Base-by-base conservation (phyloP, 2,797 vertebrate species). In the Myotis findleyi region DNA sequence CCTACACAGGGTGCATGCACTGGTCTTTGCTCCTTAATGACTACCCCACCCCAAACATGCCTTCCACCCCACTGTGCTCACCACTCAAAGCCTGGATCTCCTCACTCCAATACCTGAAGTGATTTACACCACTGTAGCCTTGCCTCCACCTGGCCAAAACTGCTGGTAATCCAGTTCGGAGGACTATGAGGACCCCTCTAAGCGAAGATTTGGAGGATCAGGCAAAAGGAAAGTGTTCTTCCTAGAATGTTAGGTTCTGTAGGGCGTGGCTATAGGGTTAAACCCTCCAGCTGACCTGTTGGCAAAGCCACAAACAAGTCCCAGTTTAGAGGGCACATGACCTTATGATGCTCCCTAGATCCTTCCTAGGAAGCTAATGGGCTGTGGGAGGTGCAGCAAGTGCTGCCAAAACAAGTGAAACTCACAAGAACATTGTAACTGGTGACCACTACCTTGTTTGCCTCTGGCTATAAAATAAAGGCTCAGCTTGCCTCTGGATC, bases 121-220 rank as follows among this genome's bases (percentile, higher is more conserved):
- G 82, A 25, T 20, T 49, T 57, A n/a, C 25, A 73, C 49, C 27
- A 30, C 11, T 13, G 64, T 85, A 75, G 71, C 27, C 66, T 92
- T 87, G 62, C 64, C 20, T 68, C 68, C 30, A 71, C 17, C 49
- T 57, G 69, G 49, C 55, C 27, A 47, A 47, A 47, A 62, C 38
- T 87, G 20, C 41, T 71, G 20, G 11, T 55, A 44, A n/a, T 6
- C 49, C 75, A 75, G 1, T 53, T 30, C 25, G 33, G 41, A 95
- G 84, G 3, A 94, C 5, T n/a, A 71, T 20, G 25, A 95, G 55
- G 13, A 38, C 18, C 38, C 25, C 17, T 80, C 49, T 68, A 75
- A 88, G 53, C 71, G 68, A 87, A 95, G 62, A 92, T 69, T 83
- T 87, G 21, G 6, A 94, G 83, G 41, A 51, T 81, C 9, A 71